These are phyloP conservation scores for Crocodylus rhombifer DNA, from an alignment of 2,797 vertebrate genomes.

Conservation along the genomic window DNA sequence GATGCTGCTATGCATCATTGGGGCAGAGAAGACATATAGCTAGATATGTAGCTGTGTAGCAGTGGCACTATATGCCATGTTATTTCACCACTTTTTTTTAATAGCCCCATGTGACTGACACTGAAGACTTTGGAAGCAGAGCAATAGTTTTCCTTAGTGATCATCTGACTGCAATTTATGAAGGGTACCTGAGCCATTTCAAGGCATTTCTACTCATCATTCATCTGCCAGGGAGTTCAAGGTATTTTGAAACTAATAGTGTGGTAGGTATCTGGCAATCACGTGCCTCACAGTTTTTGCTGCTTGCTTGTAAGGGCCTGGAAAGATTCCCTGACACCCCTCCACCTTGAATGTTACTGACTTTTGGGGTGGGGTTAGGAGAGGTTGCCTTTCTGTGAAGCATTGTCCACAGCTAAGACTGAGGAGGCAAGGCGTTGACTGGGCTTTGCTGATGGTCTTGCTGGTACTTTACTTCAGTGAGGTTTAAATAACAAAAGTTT, in stretches of 20 bases:
- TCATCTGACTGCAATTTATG: background rate
- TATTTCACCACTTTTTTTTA: background rate
- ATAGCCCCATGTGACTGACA: background rate
- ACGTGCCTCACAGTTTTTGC: too few relatives aligned
- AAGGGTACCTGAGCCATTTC: background rate
- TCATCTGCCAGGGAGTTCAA: background rate
- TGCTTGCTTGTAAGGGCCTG: too few relatives aligned
- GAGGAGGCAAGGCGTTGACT: too few relatives aligned
- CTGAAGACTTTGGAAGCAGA: background rate
- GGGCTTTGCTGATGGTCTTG: too few relatives aligned
- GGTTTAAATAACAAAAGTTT: too few relatives aligned
- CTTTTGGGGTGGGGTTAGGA: too few relatives aligned
- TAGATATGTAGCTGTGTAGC: background rate
- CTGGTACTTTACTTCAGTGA: too few relatives aligned
- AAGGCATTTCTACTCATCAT: background rate
- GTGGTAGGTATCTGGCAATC: too few relatives aligned
- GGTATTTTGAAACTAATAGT: background rate
- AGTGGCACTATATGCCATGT: background rate
- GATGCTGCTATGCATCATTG: background rate
- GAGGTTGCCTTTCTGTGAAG: too few relatives aligned
- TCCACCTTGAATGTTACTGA: too few relatives aligned
- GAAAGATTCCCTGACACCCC: too few relatives aligned
- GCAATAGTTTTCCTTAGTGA: background rate
- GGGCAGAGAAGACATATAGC: background rate
- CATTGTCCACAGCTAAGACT: too few relatives aligned